Percentiles rank a stretch among this genome's conserved stretches.
Evolutionary conservation across 2,888 invertebrate genomes (phyloP).

Genomic region (Papilio demoleus): DNA sequence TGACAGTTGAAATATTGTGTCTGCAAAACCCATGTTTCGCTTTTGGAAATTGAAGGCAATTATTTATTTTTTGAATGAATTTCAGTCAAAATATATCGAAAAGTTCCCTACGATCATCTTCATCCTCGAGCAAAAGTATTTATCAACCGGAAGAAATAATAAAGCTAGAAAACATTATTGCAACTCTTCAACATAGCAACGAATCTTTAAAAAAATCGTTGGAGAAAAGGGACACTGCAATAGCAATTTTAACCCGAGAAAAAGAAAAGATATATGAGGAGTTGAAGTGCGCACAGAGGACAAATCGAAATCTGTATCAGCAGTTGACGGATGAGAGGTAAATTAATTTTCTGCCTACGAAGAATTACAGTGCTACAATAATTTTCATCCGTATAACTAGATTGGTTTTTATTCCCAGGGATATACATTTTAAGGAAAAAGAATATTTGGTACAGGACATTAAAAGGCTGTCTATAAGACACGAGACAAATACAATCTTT

Average conservation of each 20-base stretch:
- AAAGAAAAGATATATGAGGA: conserved; percentile 79
- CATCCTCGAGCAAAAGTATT: conserved; percentile 51
- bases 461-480: conserved; percentile 49
- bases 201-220: conserved; percentile 70
- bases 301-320: conserved; percentile 74
- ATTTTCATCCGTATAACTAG: not conserved
- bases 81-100: conserved; percentile 56
- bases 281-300: conserved; percentile 74
- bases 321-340: conserved; percentile 81
- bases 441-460: conserved; percentile 77
- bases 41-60: conserved; percentile 24
- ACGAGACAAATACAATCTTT: conserved; percentile 65
- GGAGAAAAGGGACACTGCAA: conserved; percentile 72
- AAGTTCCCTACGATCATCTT: conserved; percentile 55
- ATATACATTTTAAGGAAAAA: conserved; percentile 81
- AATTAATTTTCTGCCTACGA: not conserved
- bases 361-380: not conserved
- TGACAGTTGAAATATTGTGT: conserved; percentile 5
- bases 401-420: conserved; percentile 47
- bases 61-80: conserved; percentile 54
- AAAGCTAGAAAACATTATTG: conserved; percentile 66
- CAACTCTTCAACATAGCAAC: conserved; percentile 69
- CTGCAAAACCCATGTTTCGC: conserved; percentile 5
- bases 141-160: conserved; percentile 55
- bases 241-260: conserved; percentile 75